Evolutionary conservation across 1,140 invertebrate genomes (phyloP).

Genomic region (Pogonognathellus flavescens): DNA sequence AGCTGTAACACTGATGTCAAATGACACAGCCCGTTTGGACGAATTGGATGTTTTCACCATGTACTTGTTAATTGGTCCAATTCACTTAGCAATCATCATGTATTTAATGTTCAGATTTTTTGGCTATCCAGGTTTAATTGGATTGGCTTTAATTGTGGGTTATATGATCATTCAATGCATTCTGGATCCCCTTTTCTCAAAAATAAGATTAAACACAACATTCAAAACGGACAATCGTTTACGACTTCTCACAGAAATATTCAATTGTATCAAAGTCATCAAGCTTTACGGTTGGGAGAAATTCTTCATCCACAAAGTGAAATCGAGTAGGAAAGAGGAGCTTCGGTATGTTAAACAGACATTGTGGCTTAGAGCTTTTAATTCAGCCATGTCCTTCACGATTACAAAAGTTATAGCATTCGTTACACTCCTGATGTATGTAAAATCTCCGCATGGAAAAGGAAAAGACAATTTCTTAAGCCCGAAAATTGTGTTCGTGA

Average conservation of each 20-base stretch:
- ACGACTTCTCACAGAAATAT: neutral
- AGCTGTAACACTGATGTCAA: neutral
- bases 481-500: neutral
- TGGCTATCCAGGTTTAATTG: neutral
- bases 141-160: neutral
- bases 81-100: neutral
- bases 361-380: neutral
- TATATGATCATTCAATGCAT: neutral
- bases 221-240: neutral
- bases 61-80: neutral
- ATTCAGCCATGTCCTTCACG: neutral
- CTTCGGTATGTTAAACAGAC: slow-evolving; percentile 67
- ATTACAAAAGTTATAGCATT: neutral
- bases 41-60: neutral
- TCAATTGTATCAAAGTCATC: slow-evolving; percentile 37
- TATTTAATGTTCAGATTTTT: neutral
- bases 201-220: neutral
- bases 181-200: neutral
- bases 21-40: neutral
- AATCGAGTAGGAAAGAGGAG: slow-evolving; percentile 74
- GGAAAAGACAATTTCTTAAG: neutral
- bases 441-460: neutral
- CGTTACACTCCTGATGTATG: neutral
- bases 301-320: slow-evolving; percentile 12
- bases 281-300: slow-evolving; percentile 55